These are phyloP conservation scores for Sus scrofa DNA, from an alignment of 2,113 vertebrate genomes.

Conservation along the genomic window T2T-Sscrofa CM000818.6:47752001-47752500, in stretches of 20 bases:
- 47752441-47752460: background rate
- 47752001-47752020: background rate
- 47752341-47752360: no score
- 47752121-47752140: background rate
- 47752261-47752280: background rate
- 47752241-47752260: background rate
- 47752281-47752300: constrained; percentile 23
- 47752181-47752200: background rate
- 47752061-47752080: background rate
- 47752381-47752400: no score
- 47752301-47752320: background rate
- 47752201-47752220: background rate
- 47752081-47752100: background rate
- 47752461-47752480: background rate
- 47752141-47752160: background rate
- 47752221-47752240: constrained; percentile 57
- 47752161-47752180: background rate
- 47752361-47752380: no score
- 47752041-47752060: background rate
- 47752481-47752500: constrained; percentile 29
- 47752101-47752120: background rate
- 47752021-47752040: background rate
- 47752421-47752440: background rate
- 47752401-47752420: background rate
- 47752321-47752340: no score